phyloP scores from a whole-genome alignment of 2,797 vertebrate species.

The Pipistrellus pygmaeus region DNA sequence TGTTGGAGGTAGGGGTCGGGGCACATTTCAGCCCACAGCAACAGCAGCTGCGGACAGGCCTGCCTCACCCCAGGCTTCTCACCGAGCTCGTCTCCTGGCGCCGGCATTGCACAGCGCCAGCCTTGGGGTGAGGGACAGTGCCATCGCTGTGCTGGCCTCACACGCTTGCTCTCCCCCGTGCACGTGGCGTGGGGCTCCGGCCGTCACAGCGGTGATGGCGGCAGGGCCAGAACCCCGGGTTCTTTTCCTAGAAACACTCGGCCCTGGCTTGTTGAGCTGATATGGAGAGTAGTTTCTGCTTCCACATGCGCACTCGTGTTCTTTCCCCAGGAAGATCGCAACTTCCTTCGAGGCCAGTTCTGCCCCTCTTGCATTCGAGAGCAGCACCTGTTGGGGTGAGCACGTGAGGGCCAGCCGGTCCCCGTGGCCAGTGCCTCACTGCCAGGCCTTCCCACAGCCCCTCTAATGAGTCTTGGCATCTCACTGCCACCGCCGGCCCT shows the following conservation, averaged over 20 bases:
- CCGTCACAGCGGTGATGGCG: background rate
- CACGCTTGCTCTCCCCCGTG: no score
- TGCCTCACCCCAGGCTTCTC: background rate
- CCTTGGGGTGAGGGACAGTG: background rate
- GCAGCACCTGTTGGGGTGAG: background rate
- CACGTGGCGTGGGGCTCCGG: background rate
- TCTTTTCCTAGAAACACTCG: background rate
- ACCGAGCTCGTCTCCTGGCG: background rate
- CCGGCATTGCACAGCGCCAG: background rate
- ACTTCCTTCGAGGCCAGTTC: background rate
- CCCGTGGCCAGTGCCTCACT: accelerated
- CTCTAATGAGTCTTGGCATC: accelerated
- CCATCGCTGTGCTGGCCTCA: background rate
- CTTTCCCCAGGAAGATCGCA: background rate
- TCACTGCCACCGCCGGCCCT: no score
- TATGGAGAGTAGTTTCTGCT: background rate
- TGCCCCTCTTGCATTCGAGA: background rate
- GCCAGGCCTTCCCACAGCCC: background rate
- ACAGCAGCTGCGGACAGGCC: background rate
- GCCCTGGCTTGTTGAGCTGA: background rate
- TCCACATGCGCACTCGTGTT: background rate
- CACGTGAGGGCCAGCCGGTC: background rate
- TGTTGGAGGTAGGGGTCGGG: background rate
- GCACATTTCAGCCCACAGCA: background rate
- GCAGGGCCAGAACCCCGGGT: background rate